These are phyloP conservation scores for Megaustenia siamemsis DNA, from an alignment of 2,888 invertebrate species.

Conservation along the genomic window DNA sequence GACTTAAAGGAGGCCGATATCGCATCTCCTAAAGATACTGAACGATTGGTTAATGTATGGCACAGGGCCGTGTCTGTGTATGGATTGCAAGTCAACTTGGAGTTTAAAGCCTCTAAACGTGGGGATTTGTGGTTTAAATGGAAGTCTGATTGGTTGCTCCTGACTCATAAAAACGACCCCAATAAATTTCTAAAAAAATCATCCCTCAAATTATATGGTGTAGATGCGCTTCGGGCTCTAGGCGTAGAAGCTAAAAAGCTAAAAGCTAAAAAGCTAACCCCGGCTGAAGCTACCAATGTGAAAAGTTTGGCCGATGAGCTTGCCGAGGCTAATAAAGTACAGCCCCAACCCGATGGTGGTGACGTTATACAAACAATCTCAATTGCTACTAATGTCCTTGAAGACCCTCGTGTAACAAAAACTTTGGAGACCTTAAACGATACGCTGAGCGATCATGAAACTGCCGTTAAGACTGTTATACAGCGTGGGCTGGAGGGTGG, in stretches of 20 bases:
- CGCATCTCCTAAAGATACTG: background rate
- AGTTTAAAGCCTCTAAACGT: background rate
- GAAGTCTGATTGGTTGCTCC: background rate
- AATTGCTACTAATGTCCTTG: too few species aligned
- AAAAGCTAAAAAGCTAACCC: background rate
- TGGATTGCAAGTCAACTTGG: background rate
- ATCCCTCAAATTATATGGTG: background rate
- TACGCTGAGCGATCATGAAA: too few species aligned
- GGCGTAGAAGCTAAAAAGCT: background rate
- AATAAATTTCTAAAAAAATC: background rate
- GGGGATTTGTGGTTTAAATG: slow-evolving; percentile 19
- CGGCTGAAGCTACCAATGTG: background rate
- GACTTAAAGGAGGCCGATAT: background rate
- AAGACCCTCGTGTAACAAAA: too few species aligned
- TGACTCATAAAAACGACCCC: background rate
- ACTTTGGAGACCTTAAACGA: too few species aligned
- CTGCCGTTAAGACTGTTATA: too few species aligned
- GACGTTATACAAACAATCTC: too few species aligned
- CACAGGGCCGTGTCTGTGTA: background rate
- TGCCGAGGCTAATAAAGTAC: background rate
- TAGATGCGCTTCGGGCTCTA: background rate
- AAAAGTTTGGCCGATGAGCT: background rate
- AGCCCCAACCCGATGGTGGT: too few species aligned
- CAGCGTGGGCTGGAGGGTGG: too few species aligned
- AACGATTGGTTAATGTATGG: background rate